A percentile compares a stretch with the other conserved stretches of the same genome.
Conservation (phyloP, 2,797 vertebrate species). For the Prionace glauca region DNA sequence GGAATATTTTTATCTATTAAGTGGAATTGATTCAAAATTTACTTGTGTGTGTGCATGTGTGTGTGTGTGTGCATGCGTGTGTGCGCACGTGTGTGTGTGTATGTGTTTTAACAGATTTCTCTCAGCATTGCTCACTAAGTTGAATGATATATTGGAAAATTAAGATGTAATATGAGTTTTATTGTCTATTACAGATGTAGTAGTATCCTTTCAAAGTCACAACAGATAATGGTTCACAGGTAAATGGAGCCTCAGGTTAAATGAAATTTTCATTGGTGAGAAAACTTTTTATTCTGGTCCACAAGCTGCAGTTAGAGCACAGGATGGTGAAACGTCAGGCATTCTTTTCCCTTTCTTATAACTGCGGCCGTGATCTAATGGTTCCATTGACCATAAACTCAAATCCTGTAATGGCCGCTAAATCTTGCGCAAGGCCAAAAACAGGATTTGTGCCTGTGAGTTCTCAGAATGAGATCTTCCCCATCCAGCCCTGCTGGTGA, state of each 20-base stretch:
- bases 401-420: too few relatives aligned
- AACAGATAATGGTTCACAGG: background rate
- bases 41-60: too few relatives aligned
- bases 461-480: too few relatives aligned
- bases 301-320: background rate
- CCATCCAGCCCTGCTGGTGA: too few relatives aligned
- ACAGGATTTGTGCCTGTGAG: too few relatives aligned
- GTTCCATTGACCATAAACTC: too few relatives aligned
- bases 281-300: background rate
- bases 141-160: background rate
- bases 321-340: background rate
- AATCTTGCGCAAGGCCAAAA: too few relatives aligned
- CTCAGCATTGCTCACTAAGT: background rate
- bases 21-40: background rate
- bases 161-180: background rate
- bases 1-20: background rate
- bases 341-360: background rate
- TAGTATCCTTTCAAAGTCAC: background rate
- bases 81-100: too few relatives aligned
- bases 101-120: background rate
- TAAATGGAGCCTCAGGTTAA: background rate
- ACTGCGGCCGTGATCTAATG: background rate
- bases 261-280: background rate
- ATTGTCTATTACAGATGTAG: background rate
- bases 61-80: too few relatives aligned